Percentiles rank a stretch among this genome's conserved stretches.
These are phyloP conservation scores for Halictus quadricinctus DNA, from an alignment of 2,888 invertebrate species.

Conservation along the genomic window DNA sequence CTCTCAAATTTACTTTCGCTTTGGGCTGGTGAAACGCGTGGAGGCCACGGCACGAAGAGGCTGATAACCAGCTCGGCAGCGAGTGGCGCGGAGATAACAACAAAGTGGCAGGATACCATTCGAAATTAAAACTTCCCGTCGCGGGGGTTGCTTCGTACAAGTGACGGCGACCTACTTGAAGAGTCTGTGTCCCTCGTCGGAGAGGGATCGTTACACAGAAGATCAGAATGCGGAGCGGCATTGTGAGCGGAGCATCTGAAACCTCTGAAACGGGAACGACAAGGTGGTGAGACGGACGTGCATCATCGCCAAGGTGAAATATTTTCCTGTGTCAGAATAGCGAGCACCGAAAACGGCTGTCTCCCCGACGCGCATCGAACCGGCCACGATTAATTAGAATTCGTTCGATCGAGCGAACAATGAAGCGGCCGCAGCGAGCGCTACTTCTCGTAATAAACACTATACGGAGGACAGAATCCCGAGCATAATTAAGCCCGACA, in stretches of 20 bases:
- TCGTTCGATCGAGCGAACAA: constrained; percentile 6
- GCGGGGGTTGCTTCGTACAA: not conserved
- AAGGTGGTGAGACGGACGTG: not conserved
- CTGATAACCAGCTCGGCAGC: not conserved
- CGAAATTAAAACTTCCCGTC: not conserved
- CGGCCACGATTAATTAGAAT: not conserved
- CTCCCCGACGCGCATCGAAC: not conserved
- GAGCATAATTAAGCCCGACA: constrained; percentile 24
- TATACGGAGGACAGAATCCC: not conserved
- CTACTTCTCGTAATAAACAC: constrained; percentile 5
- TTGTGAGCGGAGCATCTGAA: not conserved
- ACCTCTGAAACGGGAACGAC: not conserved
- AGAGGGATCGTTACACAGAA: not conserved
- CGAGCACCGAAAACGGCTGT: not conserved
- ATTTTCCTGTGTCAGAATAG: not conserved
- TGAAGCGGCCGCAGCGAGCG: not conserved
- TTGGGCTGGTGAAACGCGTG: not conserved
- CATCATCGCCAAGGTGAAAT: not conserved
- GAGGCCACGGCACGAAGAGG: not conserved
- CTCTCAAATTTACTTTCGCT: not conserved
- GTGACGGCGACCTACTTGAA: constrained; percentile 1
- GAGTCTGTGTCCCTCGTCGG: not conserved
- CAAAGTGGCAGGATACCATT: not conserved
- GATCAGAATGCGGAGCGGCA: not conserved
- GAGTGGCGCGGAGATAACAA: not conserved